Conservation (phyloP, 2,113 vertebrate genomes). For the Corythoichthys intestinalis region DNA sequence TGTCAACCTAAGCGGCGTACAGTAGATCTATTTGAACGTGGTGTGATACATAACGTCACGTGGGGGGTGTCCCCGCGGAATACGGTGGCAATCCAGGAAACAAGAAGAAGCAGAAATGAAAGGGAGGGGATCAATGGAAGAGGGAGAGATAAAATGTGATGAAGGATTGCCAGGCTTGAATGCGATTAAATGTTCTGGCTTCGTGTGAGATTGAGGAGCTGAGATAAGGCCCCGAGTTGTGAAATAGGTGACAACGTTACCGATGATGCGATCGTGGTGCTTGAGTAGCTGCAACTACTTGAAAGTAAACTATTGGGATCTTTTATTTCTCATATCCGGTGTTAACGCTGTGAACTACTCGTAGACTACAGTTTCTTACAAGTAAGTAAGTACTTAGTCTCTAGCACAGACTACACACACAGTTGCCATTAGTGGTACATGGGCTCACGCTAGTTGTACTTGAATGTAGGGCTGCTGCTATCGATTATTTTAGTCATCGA, state of each 20-base stretch:
- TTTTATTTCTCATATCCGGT: neutral
- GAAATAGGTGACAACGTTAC: constrained; percentile 34
- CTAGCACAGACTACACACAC: no score
- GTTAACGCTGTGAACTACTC: no score
- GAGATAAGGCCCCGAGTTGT: constrained; percentile 40
- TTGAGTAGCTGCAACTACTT: neutral
- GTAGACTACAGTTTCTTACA: no score
- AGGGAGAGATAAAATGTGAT: constrained; percentile 11
- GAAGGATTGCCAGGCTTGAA: constrained; percentile 3
- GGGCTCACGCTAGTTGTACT: no score
- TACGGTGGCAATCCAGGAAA: constrained; percentile 20
- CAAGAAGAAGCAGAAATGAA: constrained; percentile 12
- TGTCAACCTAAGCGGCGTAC: constrained; percentile 28
- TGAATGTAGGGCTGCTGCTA: no score
- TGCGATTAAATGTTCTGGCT: constrained; percentile 49
- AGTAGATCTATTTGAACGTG: constrained; percentile 35
- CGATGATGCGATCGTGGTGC: neutral
- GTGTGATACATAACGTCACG: constrained; percentile 20
- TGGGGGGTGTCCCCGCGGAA: constrained; percentile 40
- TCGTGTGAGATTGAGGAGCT: constrained; percentile 47
- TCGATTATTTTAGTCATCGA: no score
- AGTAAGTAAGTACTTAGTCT: no score
- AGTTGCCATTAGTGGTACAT: no score
- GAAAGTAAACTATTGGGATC: neutral
- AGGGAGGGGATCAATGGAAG: constrained; percentile 24